Conservation (phyloP, 1,140 invertebrate species). For the Pantala flavescens region DNA sequence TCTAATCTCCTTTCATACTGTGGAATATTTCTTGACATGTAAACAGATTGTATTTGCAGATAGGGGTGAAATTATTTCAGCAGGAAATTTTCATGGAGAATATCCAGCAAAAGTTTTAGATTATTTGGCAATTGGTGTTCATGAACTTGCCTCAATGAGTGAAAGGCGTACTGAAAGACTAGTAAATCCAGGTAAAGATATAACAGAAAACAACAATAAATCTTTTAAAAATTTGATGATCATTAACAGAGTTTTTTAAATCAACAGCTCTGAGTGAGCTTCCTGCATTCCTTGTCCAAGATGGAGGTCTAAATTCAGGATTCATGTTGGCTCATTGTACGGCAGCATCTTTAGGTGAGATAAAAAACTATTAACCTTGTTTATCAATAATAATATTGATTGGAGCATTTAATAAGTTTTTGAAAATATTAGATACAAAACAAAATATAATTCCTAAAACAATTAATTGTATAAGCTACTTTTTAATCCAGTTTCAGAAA, state of each 20-base stretch:
- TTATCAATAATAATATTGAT: background rate
- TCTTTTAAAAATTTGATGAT: background rate
- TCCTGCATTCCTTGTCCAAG: conserved; percentile 57
- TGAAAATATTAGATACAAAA: too few relatives aligned
- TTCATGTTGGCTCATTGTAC: conserved; percentile 70
- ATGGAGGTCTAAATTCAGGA: conserved; percentile 64
- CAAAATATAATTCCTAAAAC: background rate
- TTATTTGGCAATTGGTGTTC: conserved; percentile 61
- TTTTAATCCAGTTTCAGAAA: conserved; percentile 48
- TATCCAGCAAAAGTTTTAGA: conserved; percentile 66
- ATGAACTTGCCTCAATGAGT: conserved; percentile 62
- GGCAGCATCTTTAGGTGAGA: conserved; percentile 53
- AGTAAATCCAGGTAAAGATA: conserved; percentile 54
- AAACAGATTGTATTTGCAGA: conserved; percentile 58
- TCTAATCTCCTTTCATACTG: too few relatives aligned
- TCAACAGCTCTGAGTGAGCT: conserved; percentile 48
- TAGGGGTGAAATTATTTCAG: conserved; percentile 55
- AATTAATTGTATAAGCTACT: background rate
- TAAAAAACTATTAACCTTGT: conserved; percentile 5
- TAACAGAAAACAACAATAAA: too few relatives aligned
- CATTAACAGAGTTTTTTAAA: background rate
- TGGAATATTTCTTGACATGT: conserved; percentile 12
- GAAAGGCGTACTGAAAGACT: conserved; percentile 58
- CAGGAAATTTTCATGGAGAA: conserved; percentile 62
- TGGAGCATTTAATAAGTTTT: background rate